Conservation (phyloP, 2,113 vertebrate species). For the Hystrix cristata region DNA sequence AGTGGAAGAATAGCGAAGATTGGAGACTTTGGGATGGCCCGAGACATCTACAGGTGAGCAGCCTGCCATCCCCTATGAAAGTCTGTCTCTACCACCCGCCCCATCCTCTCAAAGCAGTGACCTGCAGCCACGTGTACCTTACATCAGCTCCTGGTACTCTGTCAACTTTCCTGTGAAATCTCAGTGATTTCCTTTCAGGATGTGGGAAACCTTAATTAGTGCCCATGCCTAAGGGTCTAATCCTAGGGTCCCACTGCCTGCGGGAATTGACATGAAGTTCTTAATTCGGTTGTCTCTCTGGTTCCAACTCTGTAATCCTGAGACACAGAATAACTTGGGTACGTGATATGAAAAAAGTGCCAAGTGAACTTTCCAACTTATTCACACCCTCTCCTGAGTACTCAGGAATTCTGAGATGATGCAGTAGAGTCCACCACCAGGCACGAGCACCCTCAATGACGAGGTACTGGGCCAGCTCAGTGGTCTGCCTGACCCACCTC, state of each 20-base stretch:
- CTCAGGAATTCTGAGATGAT: background rate
- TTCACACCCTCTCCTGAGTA: background rate
- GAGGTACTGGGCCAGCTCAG: no score
- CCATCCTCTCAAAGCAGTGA: accelerated
- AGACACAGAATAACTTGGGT: background rate
- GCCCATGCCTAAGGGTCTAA: background rate
- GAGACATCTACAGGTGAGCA: conserved; percentile 98
- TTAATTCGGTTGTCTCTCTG: background rate
- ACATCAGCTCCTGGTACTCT: background rate
- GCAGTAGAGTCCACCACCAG: background rate
- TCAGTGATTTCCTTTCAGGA: background rate
- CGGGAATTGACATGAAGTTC: background rate
- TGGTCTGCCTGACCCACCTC: background rate
- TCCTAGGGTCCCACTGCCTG: background rate
- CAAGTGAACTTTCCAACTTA: background rate
- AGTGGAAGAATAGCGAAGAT: conserved; percentile 97
- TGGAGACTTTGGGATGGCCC: conserved; percentile 99
- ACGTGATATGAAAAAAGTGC: background rate
- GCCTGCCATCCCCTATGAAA: accelerated
- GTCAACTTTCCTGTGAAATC: background rate
- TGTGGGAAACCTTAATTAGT: background rate
- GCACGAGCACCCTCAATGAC: background rate
- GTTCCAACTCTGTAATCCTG: background rate
- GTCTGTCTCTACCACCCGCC: background rate
- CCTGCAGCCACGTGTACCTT: background rate